A percentile compares a stretch with the other conserved stretches of the same genome.
Evolutionary conservation across 2,888 invertebrate genomes (phyloP).

Genomic region (Rotaria macrura): DNA sequence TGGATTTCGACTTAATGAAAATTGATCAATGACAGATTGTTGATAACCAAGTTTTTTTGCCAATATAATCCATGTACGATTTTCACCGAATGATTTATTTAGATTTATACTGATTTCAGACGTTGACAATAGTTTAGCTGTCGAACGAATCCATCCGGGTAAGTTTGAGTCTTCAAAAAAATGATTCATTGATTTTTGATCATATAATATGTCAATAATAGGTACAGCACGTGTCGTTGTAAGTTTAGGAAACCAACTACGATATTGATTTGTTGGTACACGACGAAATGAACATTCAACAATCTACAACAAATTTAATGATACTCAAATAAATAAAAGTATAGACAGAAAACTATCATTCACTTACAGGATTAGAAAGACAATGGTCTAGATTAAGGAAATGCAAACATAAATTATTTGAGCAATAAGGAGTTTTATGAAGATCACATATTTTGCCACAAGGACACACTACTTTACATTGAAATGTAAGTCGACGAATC

Average conservation of each 20-base stretch:
- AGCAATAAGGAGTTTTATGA: constrained; percentile 43
- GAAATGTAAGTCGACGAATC: constrained; percentile 49
- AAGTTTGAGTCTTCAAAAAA: constrained; percentile 37
- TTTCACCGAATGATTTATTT: background rate
- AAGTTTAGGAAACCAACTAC: constrained; percentile 48
- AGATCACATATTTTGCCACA: constrained; percentile 46
- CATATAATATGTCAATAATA: constrained; percentile 25
- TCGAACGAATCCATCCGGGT: constrained; percentile 48
- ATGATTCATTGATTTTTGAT: constrained; percentile 21
- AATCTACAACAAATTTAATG: constrained; percentile 42
- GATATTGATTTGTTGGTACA: constrained; percentile 46
- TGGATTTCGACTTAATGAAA: constrained; percentile 48
- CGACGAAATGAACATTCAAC: constrained; percentile 50
- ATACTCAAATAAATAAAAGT: background rate
- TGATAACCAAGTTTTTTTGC: constrained; percentile 44
- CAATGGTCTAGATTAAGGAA: constrained; percentile 51
- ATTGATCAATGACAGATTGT: constrained; percentile 44
- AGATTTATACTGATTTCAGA: background rate
- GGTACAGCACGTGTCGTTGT: constrained; percentile 38
- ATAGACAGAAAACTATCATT: background rate
- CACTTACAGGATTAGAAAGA: constrained; percentile 48
- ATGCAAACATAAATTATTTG: constrained; percentile 46
- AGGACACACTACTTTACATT: constrained; percentile 45
- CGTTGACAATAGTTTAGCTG: constrained; percentile 47
- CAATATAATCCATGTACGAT: constrained; percentile 22